phyloP scores from a whole-genome alignment of 2,113 vertebrate species.

The Pteropus alecto region DNA sequence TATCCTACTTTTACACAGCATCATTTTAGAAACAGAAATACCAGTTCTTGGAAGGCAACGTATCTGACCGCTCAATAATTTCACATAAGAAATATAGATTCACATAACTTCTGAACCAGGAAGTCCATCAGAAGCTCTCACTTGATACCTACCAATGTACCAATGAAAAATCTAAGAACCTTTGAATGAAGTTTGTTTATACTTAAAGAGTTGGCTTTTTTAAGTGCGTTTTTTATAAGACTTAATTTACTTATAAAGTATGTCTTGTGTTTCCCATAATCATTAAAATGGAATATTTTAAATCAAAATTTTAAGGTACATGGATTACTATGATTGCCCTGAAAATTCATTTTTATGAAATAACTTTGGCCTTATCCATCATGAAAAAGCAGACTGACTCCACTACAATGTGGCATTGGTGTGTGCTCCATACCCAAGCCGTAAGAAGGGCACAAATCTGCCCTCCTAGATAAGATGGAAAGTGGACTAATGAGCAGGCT shows the following conservation, averaged over 20 bases:
- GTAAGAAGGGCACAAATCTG: background rate
- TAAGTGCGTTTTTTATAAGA: background rate
- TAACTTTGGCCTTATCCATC: background rate
- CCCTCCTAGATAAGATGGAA: rapidly evolving
- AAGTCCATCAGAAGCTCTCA: background rate
- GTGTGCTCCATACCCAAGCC: rapidly evolving
- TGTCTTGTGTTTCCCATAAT: background rate
- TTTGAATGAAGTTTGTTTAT: background rate
- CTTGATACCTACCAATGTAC: rapidly evolving
- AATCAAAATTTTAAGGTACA: background rate
- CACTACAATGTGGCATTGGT: background rate
- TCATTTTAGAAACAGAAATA: background rate
- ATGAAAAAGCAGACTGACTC: background rate
- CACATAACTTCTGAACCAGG: background rate
- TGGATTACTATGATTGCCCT: background rate
- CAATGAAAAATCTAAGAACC: background rate
- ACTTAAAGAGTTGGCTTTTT: background rate
- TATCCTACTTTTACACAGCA: background rate
- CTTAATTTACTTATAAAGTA: background rate
- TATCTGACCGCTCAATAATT: background rate
- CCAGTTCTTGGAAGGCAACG: background rate
- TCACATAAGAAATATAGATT: background rate
- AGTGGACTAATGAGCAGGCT: background rate
- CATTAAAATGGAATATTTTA: background rate
- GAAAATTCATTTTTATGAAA: background rate